Base-by-base conservation (phyloP, 2,113 vertebrate species). In the Chitala chitala region DNA sequence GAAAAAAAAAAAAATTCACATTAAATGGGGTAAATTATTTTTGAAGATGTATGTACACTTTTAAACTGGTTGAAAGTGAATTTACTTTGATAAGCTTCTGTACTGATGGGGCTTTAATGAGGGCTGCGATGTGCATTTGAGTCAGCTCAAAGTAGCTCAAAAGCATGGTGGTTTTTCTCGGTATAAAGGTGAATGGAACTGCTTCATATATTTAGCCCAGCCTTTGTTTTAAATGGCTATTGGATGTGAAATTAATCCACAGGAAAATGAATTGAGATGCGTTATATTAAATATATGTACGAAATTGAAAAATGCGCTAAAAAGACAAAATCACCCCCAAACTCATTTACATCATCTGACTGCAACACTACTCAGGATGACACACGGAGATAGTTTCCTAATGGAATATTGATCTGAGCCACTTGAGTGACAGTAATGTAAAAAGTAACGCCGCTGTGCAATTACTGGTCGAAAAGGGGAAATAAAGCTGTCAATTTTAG, bases 321-420 rank as follows among this genome's bases (percentile, higher is more conserved):
- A 53, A 68, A 75, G 71, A 70, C 70, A 75, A 63, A 53, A 26
- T 46, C 33, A 4, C 42, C 38, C 63, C 69, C 69, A 50, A 24
- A 70, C 54, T 69, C 55, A 69, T 73, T 75, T 75, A 70, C 69
- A 54, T 76, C 51, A 65, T 26, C 58, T 50, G 38, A 77, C 70
- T 77, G 50, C 31, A 78, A 54, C 75, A 48, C 42, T 53, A 58
- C 70, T 54, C 69, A 31, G 70, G 69, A n/a, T 69, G 71, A 65
- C 20, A 70, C 70, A 54, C 74, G 40, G 70, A 76, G 72, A 40
- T 66, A 76, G 46, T 61, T 76, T 75, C 50, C 58, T 80, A 78
- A 79, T 80, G 81, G 76, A 84, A 79, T 84, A 87, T 80, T 76
- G 82, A 87, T 82, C 15, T 64, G 63, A 66, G 76, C 48, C 46